A percentile compares a stretch with the other conserved stretches of the same genome.
These are phyloP conservation scores for Sarcophilus harrisii DNA, from an alignment of 2,797 vertebrate species.

Conservation along the genomic window DNA sequence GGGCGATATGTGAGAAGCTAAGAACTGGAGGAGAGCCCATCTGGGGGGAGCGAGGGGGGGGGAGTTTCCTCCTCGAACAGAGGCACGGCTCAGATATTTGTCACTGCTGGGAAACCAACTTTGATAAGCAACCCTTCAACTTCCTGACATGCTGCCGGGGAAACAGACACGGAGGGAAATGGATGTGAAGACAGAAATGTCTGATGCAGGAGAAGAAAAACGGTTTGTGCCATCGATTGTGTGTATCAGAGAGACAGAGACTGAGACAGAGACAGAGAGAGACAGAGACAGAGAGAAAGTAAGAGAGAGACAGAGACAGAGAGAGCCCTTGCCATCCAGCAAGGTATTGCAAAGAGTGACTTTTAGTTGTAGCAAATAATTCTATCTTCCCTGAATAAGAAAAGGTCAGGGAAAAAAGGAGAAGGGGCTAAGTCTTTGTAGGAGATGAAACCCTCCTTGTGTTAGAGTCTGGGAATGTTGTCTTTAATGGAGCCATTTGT, in stretches of 20 bases:
- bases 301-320: not conserved
- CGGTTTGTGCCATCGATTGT: not conserved
- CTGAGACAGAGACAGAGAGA: too few relatives aligned
- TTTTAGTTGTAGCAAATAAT: not conserved
- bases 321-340: too few relatives aligned
- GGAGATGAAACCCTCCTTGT: not conserved
- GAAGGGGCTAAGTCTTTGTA: not conserved
- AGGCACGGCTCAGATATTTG: conserved; percentile 46
- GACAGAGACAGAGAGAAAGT: too few relatives aligned
- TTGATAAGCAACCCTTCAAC: conserved; percentile 18
- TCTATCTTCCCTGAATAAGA: not conserved
- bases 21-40: not conserved
- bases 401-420: not conserved
- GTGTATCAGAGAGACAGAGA: too few relatives aligned
- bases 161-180: conserved; percentile 17
- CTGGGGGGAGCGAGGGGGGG: conserved; percentile 10
- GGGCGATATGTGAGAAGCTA: conserved; percentile 34
- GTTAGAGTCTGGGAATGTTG: not conserved
- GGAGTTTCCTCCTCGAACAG: conserved; percentile 16
- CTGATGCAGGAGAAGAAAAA: conserved; percentile 3
- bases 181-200: conserved; percentile 27
- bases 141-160: conserved; percentile 37
- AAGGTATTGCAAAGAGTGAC: not conserved
- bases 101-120: conserved; percentile 37
- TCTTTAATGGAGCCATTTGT: not conserved